Conservation (phyloP, 2,888 invertebrate genomes). For the Ochlodes sylvanus region DNA sequence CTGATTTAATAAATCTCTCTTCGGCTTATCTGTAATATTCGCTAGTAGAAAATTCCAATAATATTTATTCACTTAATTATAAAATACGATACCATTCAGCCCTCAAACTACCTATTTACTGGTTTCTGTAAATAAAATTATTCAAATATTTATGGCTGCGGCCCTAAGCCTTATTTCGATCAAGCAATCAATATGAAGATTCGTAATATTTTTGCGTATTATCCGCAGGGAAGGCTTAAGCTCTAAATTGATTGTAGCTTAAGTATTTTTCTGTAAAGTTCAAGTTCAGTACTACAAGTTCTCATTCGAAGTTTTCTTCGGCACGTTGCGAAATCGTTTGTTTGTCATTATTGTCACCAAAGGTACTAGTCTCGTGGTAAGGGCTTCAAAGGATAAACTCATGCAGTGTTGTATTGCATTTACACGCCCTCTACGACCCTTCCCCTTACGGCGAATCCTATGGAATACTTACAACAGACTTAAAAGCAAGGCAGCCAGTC, state of each 20-base stretch:
- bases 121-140: conserved; percentile 64
- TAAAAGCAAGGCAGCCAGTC: conserved; percentile 80
- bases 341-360: conserved; percentile 31
- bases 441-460: conserved; percentile 82
- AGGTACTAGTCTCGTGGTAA: conserved; percentile 58
- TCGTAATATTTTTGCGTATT: conserved; percentile 71
- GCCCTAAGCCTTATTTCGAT: conserved; percentile 57
- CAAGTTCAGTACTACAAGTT: conserved; percentile 44
- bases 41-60: conserved; percentile 35
- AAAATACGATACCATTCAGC: conserved; percentile 53
- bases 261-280: conserved; percentile 52
- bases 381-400: conserved; percentile 75
- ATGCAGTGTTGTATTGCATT: conserved; percentile 75
- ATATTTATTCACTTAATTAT: conserved; percentile 48
- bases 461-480: conserved; percentile 81
- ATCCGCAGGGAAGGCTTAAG: conserved; percentile 60
- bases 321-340: conserved; percentile 22
- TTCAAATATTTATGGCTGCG: conserved; percentile 49
- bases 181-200: conserved; percentile 65
- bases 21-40: conserved; percentile 42
- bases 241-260: conserved; percentile 62
- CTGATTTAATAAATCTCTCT: conserved; percentile 46
- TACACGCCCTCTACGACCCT: conserved; percentile 81
- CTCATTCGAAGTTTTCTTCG: conserved; percentile 37
- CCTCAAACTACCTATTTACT: conserved; percentile 48